Evolutionary conservation across 2,888 invertebrate species (phyloP).

Genomic region (Linyphia triangularis): DNA sequence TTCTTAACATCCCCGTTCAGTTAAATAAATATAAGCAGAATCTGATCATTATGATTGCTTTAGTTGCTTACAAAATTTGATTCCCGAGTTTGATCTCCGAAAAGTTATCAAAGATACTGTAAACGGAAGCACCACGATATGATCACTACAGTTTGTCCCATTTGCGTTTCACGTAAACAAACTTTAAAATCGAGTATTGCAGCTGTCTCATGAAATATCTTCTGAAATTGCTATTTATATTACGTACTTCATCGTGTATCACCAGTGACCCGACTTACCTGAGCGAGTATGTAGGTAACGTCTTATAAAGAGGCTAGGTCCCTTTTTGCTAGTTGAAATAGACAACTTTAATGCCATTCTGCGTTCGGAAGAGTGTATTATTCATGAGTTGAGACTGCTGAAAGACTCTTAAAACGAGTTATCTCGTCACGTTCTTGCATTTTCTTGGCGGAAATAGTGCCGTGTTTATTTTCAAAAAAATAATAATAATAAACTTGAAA

Average conservation of each 20-base stretch:
- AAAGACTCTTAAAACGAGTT: background rate
- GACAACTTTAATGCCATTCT: background rate
- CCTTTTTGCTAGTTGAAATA: background rate
- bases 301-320: background rate
- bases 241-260: background rate
- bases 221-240: background rate
- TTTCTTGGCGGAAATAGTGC: too few relatives aligned
- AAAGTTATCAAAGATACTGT: too few relatives aligned
- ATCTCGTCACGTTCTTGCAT: background rate
- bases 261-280: constrained; percentile 4
- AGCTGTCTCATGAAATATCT: background rate
- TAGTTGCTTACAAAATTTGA: too few relatives aligned
- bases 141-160: too few relatives aligned
- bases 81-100: too few relatives aligned
- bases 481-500: too few relatives aligned
- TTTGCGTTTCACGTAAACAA: background rate
- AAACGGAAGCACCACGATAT: too few relatives aligned
- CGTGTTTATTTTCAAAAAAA: too few relatives aligned
- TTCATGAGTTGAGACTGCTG: background rate
- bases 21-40: too few relatives aligned
- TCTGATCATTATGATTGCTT: too few relatives aligned
- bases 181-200: background rate
- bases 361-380: background rate
- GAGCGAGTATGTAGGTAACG: constrained; percentile 36
- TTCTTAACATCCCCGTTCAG: too few relatives aligned